Conservation (phyloP, 2,888 invertebrate genomes). For the Caenorhabditis becei region DNA sequence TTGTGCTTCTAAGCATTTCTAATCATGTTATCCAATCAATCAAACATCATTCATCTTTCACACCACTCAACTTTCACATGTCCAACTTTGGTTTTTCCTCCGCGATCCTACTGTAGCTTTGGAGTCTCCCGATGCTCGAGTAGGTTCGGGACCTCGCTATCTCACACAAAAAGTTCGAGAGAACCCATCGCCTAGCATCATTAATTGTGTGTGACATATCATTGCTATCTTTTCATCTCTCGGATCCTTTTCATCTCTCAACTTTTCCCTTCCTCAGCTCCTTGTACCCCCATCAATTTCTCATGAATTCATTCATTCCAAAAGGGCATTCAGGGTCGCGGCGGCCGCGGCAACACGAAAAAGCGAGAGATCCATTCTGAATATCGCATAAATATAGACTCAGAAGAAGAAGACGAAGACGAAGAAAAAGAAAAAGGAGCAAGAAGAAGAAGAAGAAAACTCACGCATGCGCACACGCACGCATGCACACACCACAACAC, state of each 20-base stretch:
- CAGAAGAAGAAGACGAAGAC: conserved; percentile 36
- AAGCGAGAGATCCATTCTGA: conserved; percentile 36
- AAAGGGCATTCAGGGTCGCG: conserved; percentile 14
- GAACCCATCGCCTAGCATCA: conserved; percentile 13
- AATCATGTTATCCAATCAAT: conserved; percentile 17
- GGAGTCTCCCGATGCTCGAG: not conserved
- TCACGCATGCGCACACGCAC: conserved; percentile 22
- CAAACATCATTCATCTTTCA: conserved; percentile 3
- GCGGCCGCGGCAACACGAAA: conserved; percentile 10
- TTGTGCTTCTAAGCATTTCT: not conserved
- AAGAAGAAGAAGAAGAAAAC: conserved; percentile 47
- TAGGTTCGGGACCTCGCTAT: not conserved
- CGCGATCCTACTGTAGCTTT: not conserved
- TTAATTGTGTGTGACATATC: conserved; percentile 18
- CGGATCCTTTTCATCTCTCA: conserved; percentile 9
- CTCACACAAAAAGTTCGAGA: conserved; percentile 4
- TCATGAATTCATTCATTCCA: conserved; percentile 44
- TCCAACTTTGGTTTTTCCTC: not conserved
- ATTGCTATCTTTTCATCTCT: conserved; percentile 9
- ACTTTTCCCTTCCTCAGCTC: not conserved
- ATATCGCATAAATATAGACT: conserved; percentile 42
- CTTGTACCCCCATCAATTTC: conserved; percentile 24
- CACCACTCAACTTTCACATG: not conserved
- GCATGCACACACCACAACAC: conserved; percentile 27
- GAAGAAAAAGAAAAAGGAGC: conserved; percentile 29